Evolutionary conservation across 2,888 invertebrate genomes (phyloP).

Genomic region (Pardosa pseudoannulata): DNA sequence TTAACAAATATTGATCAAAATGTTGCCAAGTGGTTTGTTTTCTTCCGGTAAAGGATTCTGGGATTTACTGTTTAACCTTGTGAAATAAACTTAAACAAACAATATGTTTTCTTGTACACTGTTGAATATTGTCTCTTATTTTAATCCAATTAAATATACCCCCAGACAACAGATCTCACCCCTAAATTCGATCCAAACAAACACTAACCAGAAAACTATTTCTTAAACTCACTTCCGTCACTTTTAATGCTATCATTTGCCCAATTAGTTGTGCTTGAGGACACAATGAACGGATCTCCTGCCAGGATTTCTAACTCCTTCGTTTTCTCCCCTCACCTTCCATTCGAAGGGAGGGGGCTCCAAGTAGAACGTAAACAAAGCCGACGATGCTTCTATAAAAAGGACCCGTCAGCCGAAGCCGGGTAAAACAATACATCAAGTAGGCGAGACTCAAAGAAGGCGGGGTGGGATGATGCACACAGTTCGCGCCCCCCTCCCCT

Average conservation of each 20-base stretch:
- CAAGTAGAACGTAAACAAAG: slow-evolving; percentile 59
- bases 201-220: not conserved
- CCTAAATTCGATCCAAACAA: not conserved
- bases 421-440: slow-evolving; percentile 22
- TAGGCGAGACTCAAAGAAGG: not conserved
- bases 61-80: too few relatives aligned
- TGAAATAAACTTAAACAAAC: too few relatives aligned
- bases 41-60: too few relatives aligned
- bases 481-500: not conserved
- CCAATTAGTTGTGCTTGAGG: not conserved
- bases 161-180: too few relatives aligned
- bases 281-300: not conserved
- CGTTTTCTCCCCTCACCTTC: too few relatives aligned
- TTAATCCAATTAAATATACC: too few relatives aligned
- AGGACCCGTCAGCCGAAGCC: not conserved
- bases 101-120: too few relatives aligned
- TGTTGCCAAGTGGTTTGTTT: too few relatives aligned
- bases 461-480: too few relatives aligned
- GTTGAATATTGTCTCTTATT: too few relatives aligned
- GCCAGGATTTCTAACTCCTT: not conserved
- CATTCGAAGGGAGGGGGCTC: slow-evolving; percentile 5
- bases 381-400: slow-evolving; percentile 25
- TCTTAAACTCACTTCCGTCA: not conserved
- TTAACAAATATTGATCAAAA: too few relatives aligned
- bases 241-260: not conserved